Evolutionary conservation across 2,888 invertebrate species (phyloP), one percentile per base, ranked within the genome.

Genomic region (Amblyteles armatorius): DNA sequence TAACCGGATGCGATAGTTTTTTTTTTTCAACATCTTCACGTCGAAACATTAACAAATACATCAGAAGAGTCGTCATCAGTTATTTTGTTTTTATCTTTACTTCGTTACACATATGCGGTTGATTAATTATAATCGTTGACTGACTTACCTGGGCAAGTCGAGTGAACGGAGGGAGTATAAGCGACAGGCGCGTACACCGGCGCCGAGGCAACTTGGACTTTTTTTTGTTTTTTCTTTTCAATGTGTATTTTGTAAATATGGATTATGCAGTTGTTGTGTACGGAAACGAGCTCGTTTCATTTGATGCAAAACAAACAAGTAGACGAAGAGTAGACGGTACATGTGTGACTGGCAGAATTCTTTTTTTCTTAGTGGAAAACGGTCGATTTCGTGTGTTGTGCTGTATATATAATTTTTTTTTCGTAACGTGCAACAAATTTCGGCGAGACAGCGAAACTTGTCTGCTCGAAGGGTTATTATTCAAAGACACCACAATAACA

Each of bases 121-220:
- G 19, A 60, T 67, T 74, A 79, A 81, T 80, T 72, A 79, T 60
- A 87, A 87, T 85, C 87, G 83, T 68, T 85, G 83, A 82, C 80
- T 78, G 86, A 87, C 87, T 87, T 87, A 87, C 87, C 87, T 87
- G 85, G 73, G 87, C 87, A 87, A 87, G 87, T 86, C 86, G 82
- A 77, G 84, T 83, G 72, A 86, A 85, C 69, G 65, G 78, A 55
- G 72, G 79, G 72, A 60, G 83, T 74, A 80, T 69, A 73, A 85
- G 80, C 74, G 81, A 63, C 73, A 55, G 60, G 52, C 76, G 68
- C 78, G 74, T 73, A 80, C 83, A 80, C 73, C 78, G 68, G 73
- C 79, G 57, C 73, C 67, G 71, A 79, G 72, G 79, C 79, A 67
- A 71, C 74, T 79, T 69, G 65, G 63, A 77, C 73, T 67, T 63